Base-by-base conservation (phyloP, 1,140 invertebrate genomes). In the Ooceraea biroi region DNA sequence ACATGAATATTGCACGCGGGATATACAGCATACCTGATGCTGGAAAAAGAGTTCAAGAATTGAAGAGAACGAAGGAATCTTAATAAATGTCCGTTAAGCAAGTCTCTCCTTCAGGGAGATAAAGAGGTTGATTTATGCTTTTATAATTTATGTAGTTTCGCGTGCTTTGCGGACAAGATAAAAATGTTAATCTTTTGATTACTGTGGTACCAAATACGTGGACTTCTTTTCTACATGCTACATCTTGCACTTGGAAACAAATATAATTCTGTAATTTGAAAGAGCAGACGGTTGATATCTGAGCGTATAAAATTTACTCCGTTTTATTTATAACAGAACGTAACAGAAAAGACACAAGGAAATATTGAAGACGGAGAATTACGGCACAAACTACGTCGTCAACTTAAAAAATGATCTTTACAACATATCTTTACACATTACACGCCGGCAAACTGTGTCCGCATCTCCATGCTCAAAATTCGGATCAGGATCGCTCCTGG, bases 381-480 rank as follows among this genome's bases (percentile, higher is more conserved):
- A 58, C 30, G 48, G 41, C 22, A 12, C n/a, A 57, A 69, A 36
- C 76, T 44, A 46, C 57, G 48, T 57, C 65, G 76, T 65, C 50
- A 69, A 55, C 63, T 36, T 69, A 30, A 78, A 78, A 78, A 78
- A 68, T 44, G 68, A 55, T 69, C 30, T 57, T n/a, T n/a, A n/a
- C n/a, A n/a, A n/a, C n/a, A n/a, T n/a, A n/a, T n/a, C n/a, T n/a
- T n/a, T n/a, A n/a, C 63, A 57, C 63, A 55, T 55, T 55, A 68
- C 48, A 78, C 61, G 48, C 22, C 76, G 25, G 44, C 63, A 27
- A 71, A 22, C 25, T 80, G 52, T 57, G 8, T 69, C 65, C 76
- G 76, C 76, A 80, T 71, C 76, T 69, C 41, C 76, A 80, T 69
- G 76, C 76, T 80, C 76, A 71, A 80, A 69, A 80, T 77, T 77